A percentile compares a stretch with the other conserved stretches of the same genome.
Evolutionary conservation across 2,797 vertebrate species (phyloP).

Genomic region (Esox masquinongy): DNA sequence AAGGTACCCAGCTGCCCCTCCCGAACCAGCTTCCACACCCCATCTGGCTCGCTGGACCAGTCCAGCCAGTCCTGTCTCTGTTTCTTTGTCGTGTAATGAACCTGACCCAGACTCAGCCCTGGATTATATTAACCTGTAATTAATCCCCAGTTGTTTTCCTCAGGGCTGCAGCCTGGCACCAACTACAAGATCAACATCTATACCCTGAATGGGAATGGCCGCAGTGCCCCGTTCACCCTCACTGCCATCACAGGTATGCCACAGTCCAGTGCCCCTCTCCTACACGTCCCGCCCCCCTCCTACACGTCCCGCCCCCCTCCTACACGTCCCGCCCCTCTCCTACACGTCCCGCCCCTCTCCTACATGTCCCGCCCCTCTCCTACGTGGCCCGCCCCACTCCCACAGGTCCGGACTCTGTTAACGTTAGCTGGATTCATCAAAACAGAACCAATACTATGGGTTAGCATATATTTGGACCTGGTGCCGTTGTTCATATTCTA

Average conservation of each 20-base stretch:
- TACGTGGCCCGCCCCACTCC: too few relatives aligned
- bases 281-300: neutral
- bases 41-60: neutral
- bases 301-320: neutral
- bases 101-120: neutral
- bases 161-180: conserved; percentile 91
- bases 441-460: too few relatives aligned
- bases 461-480: too few relatives aligned
- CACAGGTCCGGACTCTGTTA: too few relatives aligned
- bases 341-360: too few relatives aligned
- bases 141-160: neutral
- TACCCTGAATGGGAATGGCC: conserved; percentile 87
- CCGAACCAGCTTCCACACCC: neutral
- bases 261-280: neutral
- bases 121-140: neutral
- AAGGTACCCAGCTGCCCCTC: conserved; percentile 11
- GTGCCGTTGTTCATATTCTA: too few relatives aligned
- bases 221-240: conserved; percentile 86
- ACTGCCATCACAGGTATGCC: conserved; percentile 87
- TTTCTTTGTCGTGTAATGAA: neutral
- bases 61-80: too few relatives aligned
- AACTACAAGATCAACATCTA: conserved; percentile 92
- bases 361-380: too few relatives aligned
- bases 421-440: too few relatives aligned
- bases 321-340: neutral